Percentiles rank a stretch among this genome's conserved stretches.
phyloP scores from a whole-genome alignment of 2,113 vertebrate genomes.

The Anser cygnoides region DNA sequence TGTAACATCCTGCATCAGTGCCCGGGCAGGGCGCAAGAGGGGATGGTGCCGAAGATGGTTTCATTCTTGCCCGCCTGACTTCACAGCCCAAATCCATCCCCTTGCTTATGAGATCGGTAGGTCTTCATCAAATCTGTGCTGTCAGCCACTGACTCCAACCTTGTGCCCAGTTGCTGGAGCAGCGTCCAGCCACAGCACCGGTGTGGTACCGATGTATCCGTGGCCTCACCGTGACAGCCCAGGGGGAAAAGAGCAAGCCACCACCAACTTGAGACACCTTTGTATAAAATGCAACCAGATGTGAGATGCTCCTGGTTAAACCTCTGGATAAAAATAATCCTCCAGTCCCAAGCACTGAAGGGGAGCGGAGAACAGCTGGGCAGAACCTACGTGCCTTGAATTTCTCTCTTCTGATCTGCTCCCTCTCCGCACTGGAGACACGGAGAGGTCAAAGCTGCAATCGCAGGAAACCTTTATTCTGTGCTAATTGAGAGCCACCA shows the following conservation, averaged over 20 bases:
- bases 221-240: neutral
- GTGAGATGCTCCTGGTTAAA: neutral
- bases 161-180: neutral
- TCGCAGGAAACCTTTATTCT: neutral
- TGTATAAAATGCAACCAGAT: neutral
- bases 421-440: neutral
- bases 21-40: neutral
- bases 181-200: no score
- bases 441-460: neutral
- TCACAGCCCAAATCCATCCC: neutral
- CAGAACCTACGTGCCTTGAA: neutral
- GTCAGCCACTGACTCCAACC: neutral
- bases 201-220: neutral
- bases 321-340: neutral
- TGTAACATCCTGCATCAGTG: fast-evolving
- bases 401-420: neutral
- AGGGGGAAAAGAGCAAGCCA: neutral
- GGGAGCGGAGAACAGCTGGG: neutral
- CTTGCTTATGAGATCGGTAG: neutral
- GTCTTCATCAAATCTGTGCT: neutral
- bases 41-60: neutral
- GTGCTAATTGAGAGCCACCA: neutral
- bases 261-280: fast-evolving
- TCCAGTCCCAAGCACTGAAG: fast-evolving
- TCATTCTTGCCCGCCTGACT: fast-evolving